Percentiles rank a stretch among this genome's conserved stretches.
Conservation (phyloP, 2,888 invertebrate species). For the Yponomeuta malinellus region DNA sequence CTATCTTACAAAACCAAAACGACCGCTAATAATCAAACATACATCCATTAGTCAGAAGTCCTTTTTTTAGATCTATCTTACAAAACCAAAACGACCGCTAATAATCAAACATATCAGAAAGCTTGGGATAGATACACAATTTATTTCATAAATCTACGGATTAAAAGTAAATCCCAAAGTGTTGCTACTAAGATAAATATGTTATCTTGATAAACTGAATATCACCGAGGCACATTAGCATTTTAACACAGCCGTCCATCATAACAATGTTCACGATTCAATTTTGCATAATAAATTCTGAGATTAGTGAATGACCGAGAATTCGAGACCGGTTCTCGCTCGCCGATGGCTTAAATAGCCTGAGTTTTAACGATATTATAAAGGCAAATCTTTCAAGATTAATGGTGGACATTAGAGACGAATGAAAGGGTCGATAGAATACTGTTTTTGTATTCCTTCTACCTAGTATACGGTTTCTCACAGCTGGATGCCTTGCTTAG, state of each 20-base stretch:
- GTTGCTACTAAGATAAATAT: not conserved
- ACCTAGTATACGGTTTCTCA: too few species aligned
- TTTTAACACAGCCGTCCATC: conserved; percentile 1
- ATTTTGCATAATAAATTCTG: not conserved
- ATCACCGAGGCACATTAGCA: not conserved
- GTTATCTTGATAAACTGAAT: not conserved
- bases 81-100: not conserved
- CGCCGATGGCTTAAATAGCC: not conserved
- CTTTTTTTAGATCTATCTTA: not conserved
- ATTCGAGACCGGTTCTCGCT: not conserved
- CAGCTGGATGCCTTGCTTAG: too few species aligned
- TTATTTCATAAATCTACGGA: not conserved
- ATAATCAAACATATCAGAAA: conserved; percentile 8
- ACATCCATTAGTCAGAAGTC: conserved; percentile 7
- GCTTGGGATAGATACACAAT: not conserved
- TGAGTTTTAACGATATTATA: not conserved
- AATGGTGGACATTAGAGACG: not conserved
- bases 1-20: too few species aligned
- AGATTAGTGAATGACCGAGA: not conserved
- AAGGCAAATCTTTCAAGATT: not conserved
- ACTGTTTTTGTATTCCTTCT: not conserved
- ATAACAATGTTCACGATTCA: conserved; percentile 1
- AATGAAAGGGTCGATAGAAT: not conserved
- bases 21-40: conserved; percentile 11
- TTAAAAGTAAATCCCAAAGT: not conserved